Evolutionary conservation across 2,113 vertebrate species (phyloP), one percentile per base, ranked within the genome.

Genomic region (Toxostoma redivivum): DNA sequence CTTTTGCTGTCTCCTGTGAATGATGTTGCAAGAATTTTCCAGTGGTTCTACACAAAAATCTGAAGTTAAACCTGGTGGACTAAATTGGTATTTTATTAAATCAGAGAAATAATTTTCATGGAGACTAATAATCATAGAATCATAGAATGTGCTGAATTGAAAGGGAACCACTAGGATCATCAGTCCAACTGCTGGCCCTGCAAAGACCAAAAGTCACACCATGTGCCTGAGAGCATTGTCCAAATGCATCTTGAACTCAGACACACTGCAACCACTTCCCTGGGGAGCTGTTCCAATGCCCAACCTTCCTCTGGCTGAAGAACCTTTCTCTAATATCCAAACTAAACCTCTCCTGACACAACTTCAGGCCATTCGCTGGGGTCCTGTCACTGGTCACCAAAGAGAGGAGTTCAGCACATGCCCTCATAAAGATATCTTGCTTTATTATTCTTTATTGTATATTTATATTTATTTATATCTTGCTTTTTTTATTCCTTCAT

Each of bases 211-310:
- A n/a, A 37, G 15, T 65, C 10, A 0, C 15, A 50, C 18, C 37
- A 9, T 23, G 15, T 65, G 23, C 37, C 19, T 0, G 0, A 73
- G 44, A 44, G 10, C 44, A 44, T 24, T 33, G 33, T 81, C 23
- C 27, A 33, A 66, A 33, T 7, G 1, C 24, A 35, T 70, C 20
- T 31, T 56, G n/a, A 35, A 15, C 13, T 48, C 35, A 9, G n/a
- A 11, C 48, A 40, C 0, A 0, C 37, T 56, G 30, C 3, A 3
- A 48, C 25, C 24, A 8, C 40, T 65, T 50, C 22, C 22, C 9
- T 57, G 58, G 4, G 7, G 18, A 10, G 2, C 57, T 31, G 5
- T 65, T 57, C 21, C 25, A 42, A 11, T 42, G 31, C 57, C 22
- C 42, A 57, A 0, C 1, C 15, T 33, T 15, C 15, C 37, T 71